A percentile compares a stretch with the other conserved stretches of the same genome.
Conservation (phyloP, 2,888 invertebrate species). For the Luffia ferchaultella region DNA sequence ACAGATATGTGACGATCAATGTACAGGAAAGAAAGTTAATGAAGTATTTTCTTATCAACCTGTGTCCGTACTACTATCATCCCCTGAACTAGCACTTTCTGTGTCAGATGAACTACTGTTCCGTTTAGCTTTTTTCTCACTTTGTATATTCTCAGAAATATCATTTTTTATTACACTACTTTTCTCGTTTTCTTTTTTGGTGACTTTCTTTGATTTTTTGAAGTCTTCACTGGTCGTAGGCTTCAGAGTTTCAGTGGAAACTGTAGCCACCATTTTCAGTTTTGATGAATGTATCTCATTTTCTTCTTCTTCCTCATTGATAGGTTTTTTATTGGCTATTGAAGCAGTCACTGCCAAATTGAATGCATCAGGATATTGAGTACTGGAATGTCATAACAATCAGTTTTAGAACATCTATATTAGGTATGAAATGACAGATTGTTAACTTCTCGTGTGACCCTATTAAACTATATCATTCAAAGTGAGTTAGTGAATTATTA, state of each 20-base stretch:
- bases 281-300: conserved; percentile 33
- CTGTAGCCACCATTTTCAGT: conserved; percentile 42
- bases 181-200: conserved; percentile 26
- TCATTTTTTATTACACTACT: conserved; percentile 29
- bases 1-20: no score
- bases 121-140: conserved; percentile 24
- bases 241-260: conserved; percentile 54
- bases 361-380: conserved; percentile 74
- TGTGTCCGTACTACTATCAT: conserved; percentile 71
- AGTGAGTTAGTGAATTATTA: no score
- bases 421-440: no score
- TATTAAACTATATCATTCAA: no score
- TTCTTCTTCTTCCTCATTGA: conserved; percentile 41
- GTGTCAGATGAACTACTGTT: conserved; percentile 68
- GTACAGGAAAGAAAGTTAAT: no score
- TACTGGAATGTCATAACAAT: conserved; percentile 41
- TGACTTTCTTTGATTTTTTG: no score
- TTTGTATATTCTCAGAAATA: conserved; percentile 18
- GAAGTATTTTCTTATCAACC: conserved; percentile 50
- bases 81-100: conserved; percentile 70
- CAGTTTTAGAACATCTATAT: no score
- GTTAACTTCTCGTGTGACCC: no score
- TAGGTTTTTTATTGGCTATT: conserved; percentile 46
- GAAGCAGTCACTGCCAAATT: conserved; percentile 66
- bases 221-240: conserved; percentile 39